phyloP scores from a whole-genome alignment of 2,797 vertebrate species.

The Clarias pachynema region DNA sequence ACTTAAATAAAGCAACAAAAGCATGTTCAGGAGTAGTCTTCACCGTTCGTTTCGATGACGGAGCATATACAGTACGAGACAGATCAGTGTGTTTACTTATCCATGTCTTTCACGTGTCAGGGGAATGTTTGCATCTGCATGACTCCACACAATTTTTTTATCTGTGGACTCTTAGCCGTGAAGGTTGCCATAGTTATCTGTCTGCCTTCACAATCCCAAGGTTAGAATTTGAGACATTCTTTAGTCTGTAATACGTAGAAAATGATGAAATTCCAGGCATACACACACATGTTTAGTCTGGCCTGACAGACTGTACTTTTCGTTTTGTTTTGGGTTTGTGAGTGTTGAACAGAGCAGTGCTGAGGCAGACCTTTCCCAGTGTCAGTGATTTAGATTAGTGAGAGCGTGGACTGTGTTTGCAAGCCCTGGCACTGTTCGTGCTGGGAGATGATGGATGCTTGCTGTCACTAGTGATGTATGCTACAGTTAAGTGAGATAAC shows the following conservation, averaged over 20 bases:
- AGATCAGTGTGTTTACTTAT: background rate
- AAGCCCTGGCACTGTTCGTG: background rate
- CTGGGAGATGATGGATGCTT: background rate
- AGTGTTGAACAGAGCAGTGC: constrained; percentile 14
- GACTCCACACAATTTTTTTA: background rate
- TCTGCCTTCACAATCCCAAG: constrained; percentile 38
- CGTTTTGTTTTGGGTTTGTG: constrained; percentile 16
- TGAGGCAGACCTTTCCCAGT: background rate
- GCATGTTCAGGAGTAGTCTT: too few relatives aligned
- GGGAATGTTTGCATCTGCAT: background rate
- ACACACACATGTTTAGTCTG: constrained; percentile 44
- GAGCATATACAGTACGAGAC: background rate
- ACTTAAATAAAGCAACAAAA: background rate
- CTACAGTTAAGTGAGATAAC: background rate
- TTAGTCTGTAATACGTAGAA: constrained; percentile 3
- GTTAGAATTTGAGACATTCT: constrained; percentile 44
- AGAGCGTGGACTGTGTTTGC: background rate
- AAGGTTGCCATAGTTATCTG: constrained; percentile 42
- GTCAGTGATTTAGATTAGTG: background rate
- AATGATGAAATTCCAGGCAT: constrained; percentile 24
- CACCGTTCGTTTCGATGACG: background rate
- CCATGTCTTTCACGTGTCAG: background rate
- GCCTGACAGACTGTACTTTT: constrained; percentile 27
- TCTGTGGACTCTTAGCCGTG: background rate
- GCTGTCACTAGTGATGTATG: constrained; percentile 1